Evolutionary conservation across 2,797 vertebrate genomes (phyloP).

Genomic region (Loriculus beryllinus): DNA sequence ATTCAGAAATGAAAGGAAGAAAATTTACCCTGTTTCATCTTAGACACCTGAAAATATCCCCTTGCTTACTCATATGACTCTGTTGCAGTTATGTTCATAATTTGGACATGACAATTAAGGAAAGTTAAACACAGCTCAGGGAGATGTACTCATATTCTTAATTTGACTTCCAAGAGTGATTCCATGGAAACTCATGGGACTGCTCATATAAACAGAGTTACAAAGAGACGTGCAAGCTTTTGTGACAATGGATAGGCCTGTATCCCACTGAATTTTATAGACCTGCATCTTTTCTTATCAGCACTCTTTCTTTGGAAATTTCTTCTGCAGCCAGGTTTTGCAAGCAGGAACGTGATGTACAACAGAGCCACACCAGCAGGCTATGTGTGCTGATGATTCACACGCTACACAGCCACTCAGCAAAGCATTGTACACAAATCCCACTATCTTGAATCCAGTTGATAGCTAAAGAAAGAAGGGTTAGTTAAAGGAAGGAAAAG

Average conservation of each 20-base stretch:
- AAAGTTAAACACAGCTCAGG: not conserved
- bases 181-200: slow-evolving; percentile 7
- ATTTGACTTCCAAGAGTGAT: not conserved
- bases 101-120: not conserved
- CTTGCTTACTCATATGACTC: not conserved
- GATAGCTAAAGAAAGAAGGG: not conserved
- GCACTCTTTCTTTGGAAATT: not conserved
- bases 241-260: not conserved
- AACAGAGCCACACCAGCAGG: not conserved
- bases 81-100: not conserved
- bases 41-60: not conserved
- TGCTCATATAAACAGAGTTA: not conserved
- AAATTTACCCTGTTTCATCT: not conserved
- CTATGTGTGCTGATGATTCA: not conserved
- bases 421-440: not conserved
- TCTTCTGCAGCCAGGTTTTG: not conserved
- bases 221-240: not conserved
- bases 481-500: not conserved
- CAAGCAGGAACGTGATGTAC: fast-evolving
- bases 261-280: not conserved
- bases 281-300: not conserved
- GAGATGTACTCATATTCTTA: not conserved
- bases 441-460: not conserved
- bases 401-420: not conserved
- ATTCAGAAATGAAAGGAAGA: not conserved